Base-by-base conservation (phyloP, 2,888 invertebrate genomes). In the Temnothorax rugatulus region DNA sequence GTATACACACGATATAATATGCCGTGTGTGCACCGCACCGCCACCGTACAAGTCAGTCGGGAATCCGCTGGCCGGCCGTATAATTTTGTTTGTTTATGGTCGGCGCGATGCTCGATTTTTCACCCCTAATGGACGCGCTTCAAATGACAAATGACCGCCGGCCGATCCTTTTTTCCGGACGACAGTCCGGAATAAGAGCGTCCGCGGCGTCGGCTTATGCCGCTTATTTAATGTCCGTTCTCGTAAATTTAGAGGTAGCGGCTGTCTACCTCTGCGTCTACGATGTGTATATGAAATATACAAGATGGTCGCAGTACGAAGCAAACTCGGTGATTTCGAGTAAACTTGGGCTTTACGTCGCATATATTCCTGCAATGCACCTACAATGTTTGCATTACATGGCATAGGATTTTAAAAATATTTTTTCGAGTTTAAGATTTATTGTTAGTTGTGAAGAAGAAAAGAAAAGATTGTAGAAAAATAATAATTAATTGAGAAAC, bases 51-150 rank as follows among this genome's bases (percentile, higher is more conserved):
- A 79, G 79, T 77, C 69, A 66, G 63, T 76, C 75, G 86, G 57
- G 74, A 34, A 74, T 84, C 75, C 75, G 18, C 77, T 41, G 9
- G 57, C 68, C 82, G 34, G 79, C 87, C 90, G 92, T 93, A 94
- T 94, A 94, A 94, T 94, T 94, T 93, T 92, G 93, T 94, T 94
- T 94, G 94, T 94, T 94, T 94, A 94, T 94, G 93, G 92, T 90
- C 90, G 87, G 87, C 88, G 90, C 89, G 92, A 91, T 90, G 91
- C 92, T 93, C 93, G 92, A 94, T 94, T 94, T 94, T 94, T 94
- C 93, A 93, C 87, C 73, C 92, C 90, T 94, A 94, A 94, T 94
- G 93, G 94, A 92, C 91, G 92, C 90, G 87, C 91, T 89, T 90
- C 88, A 90, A 91, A 92, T 93, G 93, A 94, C 93, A 94, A 94